Evolutionary conservation across 2,797 vertebrate genomes (phyloP).

Genomic region (Sitta carolinensis): DNA sequence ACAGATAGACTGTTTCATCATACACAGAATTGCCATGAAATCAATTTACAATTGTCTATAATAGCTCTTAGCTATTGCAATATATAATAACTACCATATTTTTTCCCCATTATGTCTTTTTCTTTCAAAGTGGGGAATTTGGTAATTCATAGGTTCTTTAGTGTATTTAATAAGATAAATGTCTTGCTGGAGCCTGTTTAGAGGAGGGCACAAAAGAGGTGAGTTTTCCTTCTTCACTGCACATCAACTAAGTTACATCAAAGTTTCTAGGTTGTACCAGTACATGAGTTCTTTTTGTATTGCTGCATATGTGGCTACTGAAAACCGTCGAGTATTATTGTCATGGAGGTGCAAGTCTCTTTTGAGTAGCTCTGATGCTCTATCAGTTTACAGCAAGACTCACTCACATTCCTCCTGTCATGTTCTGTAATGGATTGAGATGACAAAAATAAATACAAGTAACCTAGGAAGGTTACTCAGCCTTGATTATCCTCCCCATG

Average conservation of each 20-base stretch:
- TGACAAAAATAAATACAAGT: constrained; percentile 1
- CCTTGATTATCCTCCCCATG: background rate
- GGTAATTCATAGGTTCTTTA: background rate
- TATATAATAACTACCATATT: background rate
- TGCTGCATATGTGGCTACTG: background rate
- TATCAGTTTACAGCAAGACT: background rate
- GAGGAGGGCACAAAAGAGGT: background rate
- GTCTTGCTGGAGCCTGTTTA: background rate
- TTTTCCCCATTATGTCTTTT: background rate
- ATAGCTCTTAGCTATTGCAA: background rate
- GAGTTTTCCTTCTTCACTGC: background rate
- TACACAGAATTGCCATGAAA: background rate
- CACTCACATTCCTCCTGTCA: background rate
- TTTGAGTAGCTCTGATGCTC: background rate
- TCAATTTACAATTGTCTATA: background rate
- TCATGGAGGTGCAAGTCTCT: background rate
- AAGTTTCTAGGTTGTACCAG: background rate
- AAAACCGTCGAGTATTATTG: background rate
- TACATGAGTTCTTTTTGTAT: background rate
- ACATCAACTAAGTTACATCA: background rate
- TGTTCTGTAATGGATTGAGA: background rate
- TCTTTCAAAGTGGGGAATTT: background rate
- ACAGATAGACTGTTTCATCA: background rate
- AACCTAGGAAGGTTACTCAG: background rate
- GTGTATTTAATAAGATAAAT: background rate